Evolutionary conservation across 37 sponge, comb jelly and placozoan genomes (phyloP).

Genomic region (Axinella damicornis): DNA sequence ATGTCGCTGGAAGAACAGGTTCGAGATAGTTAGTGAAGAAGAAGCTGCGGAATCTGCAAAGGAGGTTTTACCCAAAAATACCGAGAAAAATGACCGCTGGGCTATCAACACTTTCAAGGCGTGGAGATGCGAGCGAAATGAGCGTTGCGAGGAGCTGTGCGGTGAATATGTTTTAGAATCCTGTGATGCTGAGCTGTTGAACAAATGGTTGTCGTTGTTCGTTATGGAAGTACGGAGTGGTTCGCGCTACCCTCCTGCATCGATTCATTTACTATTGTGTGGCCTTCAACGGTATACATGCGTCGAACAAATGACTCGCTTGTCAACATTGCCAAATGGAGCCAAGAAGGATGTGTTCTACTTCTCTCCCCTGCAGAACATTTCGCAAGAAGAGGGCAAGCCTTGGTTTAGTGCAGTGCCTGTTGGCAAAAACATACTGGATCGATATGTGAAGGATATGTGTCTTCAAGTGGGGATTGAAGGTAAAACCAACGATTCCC

Average conservation of each 20-base stretch:
- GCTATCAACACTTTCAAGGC: background rate
- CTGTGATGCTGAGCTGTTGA: background rate
- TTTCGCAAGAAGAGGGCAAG: background rate
- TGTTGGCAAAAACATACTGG: background rate
- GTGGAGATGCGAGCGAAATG: background rate
- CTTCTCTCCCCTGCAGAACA: background rate
- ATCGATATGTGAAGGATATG: background rate
- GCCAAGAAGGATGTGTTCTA: background rate
- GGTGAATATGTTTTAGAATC: background rate
- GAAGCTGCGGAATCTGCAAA: background rate
- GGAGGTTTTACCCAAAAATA: background rate
- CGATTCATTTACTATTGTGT: slow-evolving; percentile 1
- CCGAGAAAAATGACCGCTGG: background rate
- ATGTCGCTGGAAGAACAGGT: background rate
- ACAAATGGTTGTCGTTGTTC: slow-evolving; percentile 9
- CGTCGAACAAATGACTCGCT: background rate
- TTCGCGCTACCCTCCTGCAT: background rate
- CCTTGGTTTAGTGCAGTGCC: background rate
- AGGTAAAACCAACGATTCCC: background rate
- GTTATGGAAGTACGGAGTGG: background rate
- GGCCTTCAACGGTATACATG: background rate
- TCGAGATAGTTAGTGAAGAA: background rate
- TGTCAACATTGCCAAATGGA: background rate
- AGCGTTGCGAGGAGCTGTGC: background rate
- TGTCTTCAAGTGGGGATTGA: background rate